Conservation (phyloP, 2,113 vertebrate genomes). For the Neotoma lepida region DNA sequence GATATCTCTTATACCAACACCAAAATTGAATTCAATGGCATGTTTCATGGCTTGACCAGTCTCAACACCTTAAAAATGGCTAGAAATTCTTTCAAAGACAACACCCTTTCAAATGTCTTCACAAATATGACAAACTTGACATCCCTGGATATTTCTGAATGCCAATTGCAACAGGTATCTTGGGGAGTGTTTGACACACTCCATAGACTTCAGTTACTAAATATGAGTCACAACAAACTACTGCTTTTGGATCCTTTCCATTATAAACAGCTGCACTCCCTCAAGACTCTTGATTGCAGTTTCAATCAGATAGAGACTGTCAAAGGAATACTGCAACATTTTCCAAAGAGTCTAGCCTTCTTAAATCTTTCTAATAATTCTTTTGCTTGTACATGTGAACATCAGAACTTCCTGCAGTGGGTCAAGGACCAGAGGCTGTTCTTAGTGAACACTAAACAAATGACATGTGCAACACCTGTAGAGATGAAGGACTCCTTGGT, state of each 20-base stretch:
- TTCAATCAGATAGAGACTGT: constrained; percentile 82
- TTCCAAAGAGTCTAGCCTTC: constrained; percentile 75
- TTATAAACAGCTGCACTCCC: constrained; percentile 71
- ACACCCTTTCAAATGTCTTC: constrained; percentile 80
- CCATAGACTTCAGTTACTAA: constrained; percentile 78
- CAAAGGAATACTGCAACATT: constrained; percentile 56
- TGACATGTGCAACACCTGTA: constrained; percentile 78
- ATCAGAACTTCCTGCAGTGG: constrained; percentile 85
- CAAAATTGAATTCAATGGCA: constrained; percentile 73
- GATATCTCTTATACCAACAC: constrained; percentile 86
- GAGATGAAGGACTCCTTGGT: constrained; percentile 37
- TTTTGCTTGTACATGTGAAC: constrained; percentile 84
- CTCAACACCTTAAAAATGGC: constrained; percentile 86
- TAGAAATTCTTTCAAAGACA: constrained; percentile 83
- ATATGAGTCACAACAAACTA: constrained; percentile 87
- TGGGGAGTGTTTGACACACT: constrained; percentile 79
- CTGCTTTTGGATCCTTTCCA: constrained; percentile 76
- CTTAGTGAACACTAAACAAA: constrained; percentile 70
- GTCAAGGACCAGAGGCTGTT: constrained; percentile 71
- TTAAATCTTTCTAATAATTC: constrained; percentile 84
- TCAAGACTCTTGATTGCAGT: constrained; percentile 83
- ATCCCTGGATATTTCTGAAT: constrained; percentile 85
- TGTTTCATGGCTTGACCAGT: constrained; percentile 82
- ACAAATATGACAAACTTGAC: constrained; percentile 81
- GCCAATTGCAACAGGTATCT: constrained; percentile 81